Evolutionary conservation across 1,140 invertebrate species (phyloP).

Genomic region (Antheraea pernyi): DNA sequence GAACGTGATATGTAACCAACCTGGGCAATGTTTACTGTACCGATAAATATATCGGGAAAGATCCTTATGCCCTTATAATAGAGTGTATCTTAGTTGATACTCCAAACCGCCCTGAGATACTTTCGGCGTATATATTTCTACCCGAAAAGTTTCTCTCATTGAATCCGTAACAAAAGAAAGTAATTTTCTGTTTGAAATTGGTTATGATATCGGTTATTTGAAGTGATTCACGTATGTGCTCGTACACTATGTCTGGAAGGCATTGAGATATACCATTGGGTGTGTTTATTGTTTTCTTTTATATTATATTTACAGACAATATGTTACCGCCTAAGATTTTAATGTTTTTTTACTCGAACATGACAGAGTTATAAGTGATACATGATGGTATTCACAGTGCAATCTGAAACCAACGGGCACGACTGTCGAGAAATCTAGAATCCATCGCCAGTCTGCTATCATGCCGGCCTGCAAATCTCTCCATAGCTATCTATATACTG

Average conservation of each 20-base stretch:
- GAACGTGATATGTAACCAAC: slow-evolving; percentile 23
- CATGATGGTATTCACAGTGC: too few species aligned
- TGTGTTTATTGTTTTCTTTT: slow-evolving; percentile 5
- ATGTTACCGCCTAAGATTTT: not conserved
- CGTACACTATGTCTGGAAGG: not conserved
- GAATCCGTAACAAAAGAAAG: slow-evolving; percentile 14
- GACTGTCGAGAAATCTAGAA: not conserved
- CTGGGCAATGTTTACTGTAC: slow-evolving; percentile 19
- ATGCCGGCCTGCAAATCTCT: too few species aligned
- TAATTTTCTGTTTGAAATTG: slow-evolving; percentile 17
- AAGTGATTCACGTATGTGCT: not conserved
- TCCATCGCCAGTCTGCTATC: too few species aligned
- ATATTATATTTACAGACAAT: not conserved
- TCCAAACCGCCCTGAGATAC: too few species aligned
- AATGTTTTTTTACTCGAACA: too few species aligned
- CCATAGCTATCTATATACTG: too few species aligned
- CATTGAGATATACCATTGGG: not conserved
- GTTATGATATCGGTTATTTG: slow-evolving; percentile 10
- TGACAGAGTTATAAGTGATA: too few species aligned
- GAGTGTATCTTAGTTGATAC: not conserved
- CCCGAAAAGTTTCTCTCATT: slow-evolving; percentile 16
- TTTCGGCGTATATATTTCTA: slow-evolving; percentile 8
- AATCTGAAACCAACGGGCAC: too few species aligned
- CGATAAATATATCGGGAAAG: slow-evolving; percentile 14
- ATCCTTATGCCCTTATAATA: slow-evolving; percentile 15